Evolutionary conservation across 1,140 invertebrate genomes (phyloP).

Genomic region (Bombus polaris): DNA sequence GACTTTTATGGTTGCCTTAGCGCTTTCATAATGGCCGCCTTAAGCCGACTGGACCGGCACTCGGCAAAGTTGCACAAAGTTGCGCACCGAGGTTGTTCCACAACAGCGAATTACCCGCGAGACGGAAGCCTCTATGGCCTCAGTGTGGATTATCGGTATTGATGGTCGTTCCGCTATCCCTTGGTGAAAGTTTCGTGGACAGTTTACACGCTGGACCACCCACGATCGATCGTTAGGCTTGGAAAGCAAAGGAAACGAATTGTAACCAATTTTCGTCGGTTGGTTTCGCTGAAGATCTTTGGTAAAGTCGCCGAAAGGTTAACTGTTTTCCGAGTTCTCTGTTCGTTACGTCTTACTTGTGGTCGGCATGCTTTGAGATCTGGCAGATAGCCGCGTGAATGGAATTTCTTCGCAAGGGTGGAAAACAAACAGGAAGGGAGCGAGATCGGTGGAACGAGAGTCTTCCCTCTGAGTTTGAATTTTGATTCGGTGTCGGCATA

Average conservation of each 20-base stretch:
- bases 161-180: slow-evolving; percentile 48
- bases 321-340: neutral
- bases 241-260: neutral
- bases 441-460: neutral
- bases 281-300: neutral
- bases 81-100: slow-evolving; percentile 57
- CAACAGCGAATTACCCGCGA: slow-evolving; percentile 16
- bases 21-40: slow-evolving; percentile 68
- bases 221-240: slow-evolving; percentile 4
- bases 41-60: slow-evolving; percentile 58
- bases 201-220: slow-evolving; percentile 55
- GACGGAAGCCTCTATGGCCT: slow-evolving; percentile 27
- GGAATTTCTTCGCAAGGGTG: slow-evolving; percentile 1
- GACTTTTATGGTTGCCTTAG: slow-evolving; percentile 74
- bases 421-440: slow-evolving; percentile 11
- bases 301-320: neutral
- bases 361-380: slow-evolving; percentile 1
- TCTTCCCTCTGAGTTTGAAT: neutral
- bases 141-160: slow-evolving; percentile 64
- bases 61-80: slow-evolving; percentile 65
- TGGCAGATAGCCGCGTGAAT: neutral
- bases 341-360: slow-evolving; percentile 23
- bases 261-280: slow-evolving; percentile 16
- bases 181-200: slow-evolving; percentile 27
- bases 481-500: neutral